Base-by-base conservation (phyloP, 2,113 vertebrate species). In the Rhabdornis inornatus region DNA sequence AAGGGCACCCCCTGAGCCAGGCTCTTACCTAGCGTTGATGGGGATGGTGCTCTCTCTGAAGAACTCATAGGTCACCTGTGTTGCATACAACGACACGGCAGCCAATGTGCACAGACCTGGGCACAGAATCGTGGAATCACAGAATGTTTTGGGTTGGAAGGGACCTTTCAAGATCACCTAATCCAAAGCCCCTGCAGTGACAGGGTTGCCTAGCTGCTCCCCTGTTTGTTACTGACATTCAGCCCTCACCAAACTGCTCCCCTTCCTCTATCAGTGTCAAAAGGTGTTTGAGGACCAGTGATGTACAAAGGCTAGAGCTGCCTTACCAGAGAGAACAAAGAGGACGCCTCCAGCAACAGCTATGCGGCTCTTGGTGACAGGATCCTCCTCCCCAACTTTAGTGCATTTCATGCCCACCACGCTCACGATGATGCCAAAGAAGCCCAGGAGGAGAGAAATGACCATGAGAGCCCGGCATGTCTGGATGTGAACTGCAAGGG, bases 361-460 rank as follows among this genome's bases (percentile, higher is more conserved):
- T 3, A 99, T 98, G 74, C 99, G 98, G 93, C 98, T 97, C 96
- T 99, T 99, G 90, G 98, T 98, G 7, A 97, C 56, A 1, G 99
- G 99, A 96, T 99, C 99, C 84, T 99, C 99, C 74, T 99, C 99
- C 11, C 99, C 99, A 4, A 99, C 99, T 76, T 99, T 99, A 10
- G 99, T 99, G 96, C 99, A 99, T 84, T 99, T 99, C 99, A 99
- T 99, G 87, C 99, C 99, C 80, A 99, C 97, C 33, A 99, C 99
- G 1, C 99, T 99, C 95, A 99, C 97, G 11, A 99, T 98, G 96
- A 99, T 98, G 74, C 97, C 99, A 11, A 99, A 98, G 53, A 99
- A 99, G 61, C 99, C 99, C 98, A 99, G 97, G 91, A 99, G 98
- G 40, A 99, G 98, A 0, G 99, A 98, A 65, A 99, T 97, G 49